These are phyloP conservation scores for Drosophila anomalata DNA, from an alignment of 2,888 invertebrate species.

Conservation along the genomic window DNA sequence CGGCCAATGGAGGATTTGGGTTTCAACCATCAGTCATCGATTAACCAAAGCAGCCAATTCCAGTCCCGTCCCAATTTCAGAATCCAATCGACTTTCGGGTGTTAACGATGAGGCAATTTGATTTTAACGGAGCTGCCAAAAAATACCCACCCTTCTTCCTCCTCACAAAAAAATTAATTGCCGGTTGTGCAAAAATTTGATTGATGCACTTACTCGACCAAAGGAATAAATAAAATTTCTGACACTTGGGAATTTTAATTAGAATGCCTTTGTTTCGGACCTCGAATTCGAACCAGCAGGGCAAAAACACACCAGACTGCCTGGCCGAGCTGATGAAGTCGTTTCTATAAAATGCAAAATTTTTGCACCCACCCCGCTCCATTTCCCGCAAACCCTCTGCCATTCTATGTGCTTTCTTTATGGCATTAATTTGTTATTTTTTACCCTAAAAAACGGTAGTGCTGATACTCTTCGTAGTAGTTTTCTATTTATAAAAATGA, in stretches of 20 bases:
- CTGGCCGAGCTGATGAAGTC: slow-evolving; percentile 39
- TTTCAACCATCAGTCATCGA: slow-evolving; percentile 47
- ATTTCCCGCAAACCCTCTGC: slow-evolving; percentile 1
- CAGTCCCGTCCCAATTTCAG: slow-evolving; percentile 17
- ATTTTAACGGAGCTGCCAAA: slow-evolving; percentile 30
- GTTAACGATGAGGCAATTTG: slow-evolving; percentile 49
- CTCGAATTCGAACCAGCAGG: slow-evolving; percentile 5
- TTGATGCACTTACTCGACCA: slow-evolving; percentile 53
- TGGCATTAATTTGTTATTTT: background rate
- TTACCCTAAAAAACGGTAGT: background rate
- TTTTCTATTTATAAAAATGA: too few relatives aligned
- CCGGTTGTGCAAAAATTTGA: slow-evolving; percentile 58
- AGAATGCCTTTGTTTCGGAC: slow-evolving; percentile 58
- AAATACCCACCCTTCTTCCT: slow-evolving; percentile 11
- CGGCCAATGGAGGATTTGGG: slow-evolving; percentile 33
- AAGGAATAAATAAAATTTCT: slow-evolving; percentile 47
- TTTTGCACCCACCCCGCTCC: slow-evolving; percentile 19
- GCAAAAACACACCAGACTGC: slow-evolving; percentile 11
- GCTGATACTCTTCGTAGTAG: background rate
- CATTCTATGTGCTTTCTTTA: background rate
- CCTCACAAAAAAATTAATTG: slow-evolving; percentile 47
- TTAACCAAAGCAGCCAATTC: slow-evolving; percentile 20
- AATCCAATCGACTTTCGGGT: slow-evolving; percentile 47
- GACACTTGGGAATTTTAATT: slow-evolving; percentile 70
- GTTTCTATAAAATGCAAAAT: slow-evolving; percentile 53